Conservation (phyloP, 2,797 vertebrate genomes). For the Pipistrellus kuhlii region DNA sequence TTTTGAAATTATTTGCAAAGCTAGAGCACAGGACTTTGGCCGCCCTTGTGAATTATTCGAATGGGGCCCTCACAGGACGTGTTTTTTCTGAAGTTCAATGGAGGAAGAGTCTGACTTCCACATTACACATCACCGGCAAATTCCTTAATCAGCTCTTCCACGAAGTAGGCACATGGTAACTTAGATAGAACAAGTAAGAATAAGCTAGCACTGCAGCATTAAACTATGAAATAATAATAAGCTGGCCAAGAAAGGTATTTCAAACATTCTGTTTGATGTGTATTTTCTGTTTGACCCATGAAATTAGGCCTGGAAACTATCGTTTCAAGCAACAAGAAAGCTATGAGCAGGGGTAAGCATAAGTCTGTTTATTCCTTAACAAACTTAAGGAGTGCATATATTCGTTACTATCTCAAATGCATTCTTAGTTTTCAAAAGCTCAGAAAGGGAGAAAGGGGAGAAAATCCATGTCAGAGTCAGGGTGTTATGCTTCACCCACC, state of each 20-base stretch:
- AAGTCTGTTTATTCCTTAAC: neutral
- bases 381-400: neutral
- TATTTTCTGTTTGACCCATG: neutral
- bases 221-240: conserved; percentile 58
- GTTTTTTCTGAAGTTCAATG: neutral
- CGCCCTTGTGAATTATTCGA: neutral
- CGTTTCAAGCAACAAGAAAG: conserved; percentile 45
- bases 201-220: conserved; percentile 47
- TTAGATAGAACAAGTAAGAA: neutral
- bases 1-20: conserved; percentile 47
- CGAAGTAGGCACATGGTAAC: neutral
- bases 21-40: neutral
- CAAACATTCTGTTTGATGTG: conserved; percentile 67
- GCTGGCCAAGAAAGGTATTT: conserved; percentile 63
- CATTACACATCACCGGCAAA: neutral
- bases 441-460: conserved; percentile 21
- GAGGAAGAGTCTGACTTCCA: neutral
- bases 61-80: neutral
- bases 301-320: conserved; percentile 58
- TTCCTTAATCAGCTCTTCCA: neutral
- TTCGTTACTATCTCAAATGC: conserved; percentile 51
- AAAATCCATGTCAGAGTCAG: neutral
- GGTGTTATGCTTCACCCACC: neutral
- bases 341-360: neutral
- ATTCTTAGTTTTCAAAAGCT: conserved; percentile 52